Evolutionary conservation across 2,888 invertebrate genomes (phyloP).

Genomic region (Linnaemya tessellans): DNA sequence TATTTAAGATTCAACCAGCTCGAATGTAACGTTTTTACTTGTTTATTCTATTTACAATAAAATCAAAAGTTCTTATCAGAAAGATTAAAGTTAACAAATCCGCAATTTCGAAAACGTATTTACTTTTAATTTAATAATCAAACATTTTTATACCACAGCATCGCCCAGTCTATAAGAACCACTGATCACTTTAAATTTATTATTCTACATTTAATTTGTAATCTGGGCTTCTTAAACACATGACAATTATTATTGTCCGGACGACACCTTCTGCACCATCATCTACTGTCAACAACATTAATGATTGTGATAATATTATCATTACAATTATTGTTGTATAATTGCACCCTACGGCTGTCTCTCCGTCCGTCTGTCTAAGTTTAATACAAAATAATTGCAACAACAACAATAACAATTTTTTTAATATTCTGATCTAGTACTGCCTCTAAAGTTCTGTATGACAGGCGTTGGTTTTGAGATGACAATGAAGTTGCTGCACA

Average conservation of each 20-base stretch:
- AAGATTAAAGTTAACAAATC: no score
- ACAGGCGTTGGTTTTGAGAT: conserved; percentile 5
- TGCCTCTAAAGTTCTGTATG: not conserved
- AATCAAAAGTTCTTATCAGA: no score
- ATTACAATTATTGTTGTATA: conserved; percentile 52
- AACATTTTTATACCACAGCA: no score
- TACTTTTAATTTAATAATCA: no score
- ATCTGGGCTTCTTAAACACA: not conserved
- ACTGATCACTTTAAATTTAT: not conserved
- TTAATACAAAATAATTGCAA: conserved; percentile 50
- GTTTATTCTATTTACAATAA: no score
- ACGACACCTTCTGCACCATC: not conserved
- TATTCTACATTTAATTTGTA: not conserved
- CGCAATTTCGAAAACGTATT: no score
- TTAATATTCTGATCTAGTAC: conserved; percentile 34
- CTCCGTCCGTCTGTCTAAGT: conserved; percentile 38
- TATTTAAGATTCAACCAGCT: no score
- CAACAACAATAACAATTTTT: conserved; percentile 19
- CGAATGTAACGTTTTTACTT: no score
- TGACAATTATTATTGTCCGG: conserved; percentile 27
- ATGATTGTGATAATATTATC: conserved; percentile 46
- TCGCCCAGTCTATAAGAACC: no score
- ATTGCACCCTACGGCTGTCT: conserved; percentile 58
- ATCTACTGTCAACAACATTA: conserved; percentile 7
- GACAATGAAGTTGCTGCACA: conserved; percentile 28